Base-by-base conservation (phyloP, 1,140 invertebrate species). In the Steinernema khuongi region DNA sequence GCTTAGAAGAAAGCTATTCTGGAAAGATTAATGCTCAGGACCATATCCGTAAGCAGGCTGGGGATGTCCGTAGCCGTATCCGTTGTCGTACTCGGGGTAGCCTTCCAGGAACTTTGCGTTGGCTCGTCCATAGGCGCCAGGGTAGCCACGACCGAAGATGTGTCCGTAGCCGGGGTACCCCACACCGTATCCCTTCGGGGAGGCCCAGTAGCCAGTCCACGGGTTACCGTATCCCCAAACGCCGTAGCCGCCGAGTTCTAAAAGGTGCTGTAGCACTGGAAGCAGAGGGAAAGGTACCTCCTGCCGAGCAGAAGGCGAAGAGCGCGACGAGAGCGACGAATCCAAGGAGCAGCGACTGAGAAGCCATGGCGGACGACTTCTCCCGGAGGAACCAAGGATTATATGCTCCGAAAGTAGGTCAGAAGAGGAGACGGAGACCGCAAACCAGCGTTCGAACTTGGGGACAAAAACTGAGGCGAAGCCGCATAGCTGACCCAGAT, bases 111-210 rank as follows among this genome's bases (percentile, higher is more conserved):
- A 41, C 36, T n/a, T 11, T 41, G n/a, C 7, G 50, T 22, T 11
- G n/a, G n/a, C n/a, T n/a, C n/a, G n/a, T n/a, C 50, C 50, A 4
- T 22, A 7, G 50, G 50, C 4, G 4, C 50, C 50, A 4, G 50
- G 50, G 50, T 14, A 60, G 4, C 50, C 50, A 22, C 14, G 14
- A 22, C 50, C 50, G 50, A 60, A 60, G 50, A 60, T 26, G 50
- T 60, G 7, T 60, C 50, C 50, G 50, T 60, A 60, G 19, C 50
- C 50, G 22, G 50, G 50, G 26, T 60, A 60, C 26, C 50, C 50
- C 4, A n/a, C 14, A 26, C 50, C 50, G 50, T 60, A 60, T 11
- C 50, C 50, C 50, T 60, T 60, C 4, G 50, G 50, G 26, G 26
- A 22, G 4, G 14, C 50, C 50, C 50, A 60, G 22, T 60, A 60